Percentiles rank a stretch among this genome's conserved stretches.
Evolutionary conservation across 2,888 invertebrate genomes (phyloP).

Genomic region (Uropetala carovei): DNA sequence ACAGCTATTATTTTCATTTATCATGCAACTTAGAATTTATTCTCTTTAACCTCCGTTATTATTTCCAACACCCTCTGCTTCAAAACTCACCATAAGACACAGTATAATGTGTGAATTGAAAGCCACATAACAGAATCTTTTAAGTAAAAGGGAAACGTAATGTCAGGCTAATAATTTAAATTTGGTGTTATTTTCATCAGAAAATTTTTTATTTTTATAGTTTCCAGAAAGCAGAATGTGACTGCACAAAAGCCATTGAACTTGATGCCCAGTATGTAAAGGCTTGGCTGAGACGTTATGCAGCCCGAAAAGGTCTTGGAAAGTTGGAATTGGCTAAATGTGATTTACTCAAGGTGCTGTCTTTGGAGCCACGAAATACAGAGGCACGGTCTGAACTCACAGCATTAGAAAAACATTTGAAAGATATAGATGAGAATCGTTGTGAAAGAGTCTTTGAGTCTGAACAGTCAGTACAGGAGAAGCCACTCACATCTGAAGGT

Average conservation of each 20-base stretch:
- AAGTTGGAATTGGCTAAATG: slow-evolving; percentile 83
- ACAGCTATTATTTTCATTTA: too few relatives aligned
- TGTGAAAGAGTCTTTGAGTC: background rate
- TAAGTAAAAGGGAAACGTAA: too few relatives aligned
- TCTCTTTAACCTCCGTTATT: too few relatives aligned
- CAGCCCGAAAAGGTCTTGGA: slow-evolving; percentile 84
- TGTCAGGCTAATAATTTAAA: too few relatives aligned
- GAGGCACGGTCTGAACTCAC: slow-evolving; percentile 81
- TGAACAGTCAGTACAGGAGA: background rate
- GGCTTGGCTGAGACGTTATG: slow-evolving; percentile 88
- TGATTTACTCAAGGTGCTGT: slow-evolving; percentile 84
- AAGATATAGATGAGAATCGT: slow-evolving; percentile 76
- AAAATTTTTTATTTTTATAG: slow-evolving; percentile 73
- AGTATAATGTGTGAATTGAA: too few relatives aligned
- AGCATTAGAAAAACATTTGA: slow-evolving; percentile 78
- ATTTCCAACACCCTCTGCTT: too few relatives aligned
- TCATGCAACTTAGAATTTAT: too few relatives aligned
- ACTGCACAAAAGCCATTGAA: slow-evolving; percentile 88
- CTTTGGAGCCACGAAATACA: slow-evolving; percentile 87
- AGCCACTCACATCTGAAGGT: background rate
- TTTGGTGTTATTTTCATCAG: too few relatives aligned
- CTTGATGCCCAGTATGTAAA: slow-evolving; percentile 89
- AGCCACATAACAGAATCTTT: too few relatives aligned
- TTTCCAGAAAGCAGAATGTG: slow-evolving; percentile 84
- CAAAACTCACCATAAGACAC: too few relatives aligned